These are phyloP conservation scores for Apis laboriosa DNA, from an alignment of 1,140 invertebrate species.

Conservation along the genomic window DNA sequence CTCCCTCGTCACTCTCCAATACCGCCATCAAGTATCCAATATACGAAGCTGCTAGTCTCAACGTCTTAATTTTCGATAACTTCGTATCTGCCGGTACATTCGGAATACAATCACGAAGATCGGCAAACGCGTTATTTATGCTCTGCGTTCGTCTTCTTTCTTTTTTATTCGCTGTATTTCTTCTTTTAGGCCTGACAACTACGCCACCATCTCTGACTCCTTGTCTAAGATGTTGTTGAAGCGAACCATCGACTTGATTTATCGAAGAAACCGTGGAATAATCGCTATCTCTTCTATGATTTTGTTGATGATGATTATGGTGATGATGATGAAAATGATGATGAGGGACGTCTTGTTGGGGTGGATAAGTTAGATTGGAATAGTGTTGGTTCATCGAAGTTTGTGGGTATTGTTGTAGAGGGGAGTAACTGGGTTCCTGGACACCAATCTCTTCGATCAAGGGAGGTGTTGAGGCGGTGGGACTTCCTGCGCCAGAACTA, in stretches of 20 bases:
- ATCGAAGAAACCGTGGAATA: slow-evolving; percentile 29
- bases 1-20: slow-evolving; percentile 86
- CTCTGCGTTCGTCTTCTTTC: slow-evolving; percentile 94
- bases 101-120: slow-evolving; percentile 95
- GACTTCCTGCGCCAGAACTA: slow-evolving; percentile 77
- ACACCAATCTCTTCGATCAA: slow-evolving; percentile 77
- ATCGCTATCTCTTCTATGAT: slow-evolving; percentile 53
- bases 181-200: slow-evolving; percentile 81
- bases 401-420: slow-evolving; percentile 59
- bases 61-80: slow-evolving; percentile 95
- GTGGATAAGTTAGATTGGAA: slow-evolving; percentile 19
- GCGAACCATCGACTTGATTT: slow-evolving; percentile 20
- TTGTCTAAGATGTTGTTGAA: slow-evolving; percentile 60
- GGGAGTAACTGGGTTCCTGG: slow-evolving; percentile 70
- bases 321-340: slow-evolving; percentile 56
- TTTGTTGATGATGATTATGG: slow-evolving; percentile 46
- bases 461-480: slow-evolving; percentile 75
- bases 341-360: slow-evolving; percentile 49
- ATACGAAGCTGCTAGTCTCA: slow-evolving; percentile 94
- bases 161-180: slow-evolving; percentile 95
- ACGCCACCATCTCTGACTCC: slow-evolving; percentile 42
- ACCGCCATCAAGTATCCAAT: slow-evolving; percentile 94
- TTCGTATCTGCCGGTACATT: slow-evolving; percentile 98
- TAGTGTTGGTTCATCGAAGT: slow-evolving; percentile 44
- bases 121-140: slow-evolving; percentile 97